Percentiles rank a stretch among this genome's conserved stretches.
These are phyloP conservation scores for Agapornis roseicollis DNA, from an alignment of 2,113 vertebrate species.

Conservation along the genomic window DNA sequence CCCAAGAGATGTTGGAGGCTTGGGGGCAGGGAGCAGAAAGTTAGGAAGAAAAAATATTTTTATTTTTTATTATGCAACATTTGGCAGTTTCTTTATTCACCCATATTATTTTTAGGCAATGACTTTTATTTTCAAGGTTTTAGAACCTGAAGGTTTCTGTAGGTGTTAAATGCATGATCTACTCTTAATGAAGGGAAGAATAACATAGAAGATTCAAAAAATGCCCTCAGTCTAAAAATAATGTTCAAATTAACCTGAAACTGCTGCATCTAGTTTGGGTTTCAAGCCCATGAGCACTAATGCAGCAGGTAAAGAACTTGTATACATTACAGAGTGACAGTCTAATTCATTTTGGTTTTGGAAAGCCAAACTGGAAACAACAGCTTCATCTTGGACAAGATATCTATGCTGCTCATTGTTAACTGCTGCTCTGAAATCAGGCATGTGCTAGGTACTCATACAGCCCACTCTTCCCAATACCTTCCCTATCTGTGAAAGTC, in stretches of 20 bases:
- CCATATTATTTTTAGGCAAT: background rate
- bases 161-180: background rate
- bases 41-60: background rate
- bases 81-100: background rate
- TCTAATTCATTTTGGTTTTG: background rate
- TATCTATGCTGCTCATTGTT: background rate
- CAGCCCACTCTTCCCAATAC: background rate
- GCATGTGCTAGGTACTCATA: background rate
- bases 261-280: accelerated
- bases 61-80: background rate
- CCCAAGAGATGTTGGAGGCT: background rate
- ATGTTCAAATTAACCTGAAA: background rate
- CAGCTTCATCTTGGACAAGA: background rate
- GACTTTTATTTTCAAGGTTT: background rate
- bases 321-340: background rate
- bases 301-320: background rate
- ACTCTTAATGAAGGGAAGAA: background rate
- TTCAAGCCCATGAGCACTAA: background rate
- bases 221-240: background rate
- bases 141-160: background rate
- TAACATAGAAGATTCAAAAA: background rate
- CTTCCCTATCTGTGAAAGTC: background rate
- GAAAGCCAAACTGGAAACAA: background rate
- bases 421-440: background rate
- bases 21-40: background rate